Evolutionary conservation across 53 echinoderm and acorn worm genomes (phyloP), one percentile per base, ranked within the genome.

Genomic region (Echinarachnius parma): DNA sequence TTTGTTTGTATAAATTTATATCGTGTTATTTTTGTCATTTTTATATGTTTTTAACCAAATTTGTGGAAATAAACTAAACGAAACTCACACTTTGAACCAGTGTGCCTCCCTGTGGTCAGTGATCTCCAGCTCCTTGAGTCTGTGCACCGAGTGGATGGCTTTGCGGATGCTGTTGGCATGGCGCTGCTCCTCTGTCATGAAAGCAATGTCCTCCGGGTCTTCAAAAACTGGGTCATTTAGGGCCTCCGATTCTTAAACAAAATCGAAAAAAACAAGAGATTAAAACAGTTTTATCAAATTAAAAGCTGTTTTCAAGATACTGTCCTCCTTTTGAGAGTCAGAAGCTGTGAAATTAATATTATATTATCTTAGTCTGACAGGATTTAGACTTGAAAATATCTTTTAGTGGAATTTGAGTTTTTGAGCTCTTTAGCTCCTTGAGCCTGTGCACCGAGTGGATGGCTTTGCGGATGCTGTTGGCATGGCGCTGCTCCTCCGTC

Each of bases 181-280:
- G 8, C 76, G 80, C 19, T 96, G 81, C 48, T 96, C 87, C 20
- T 81, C 58, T 1, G 81, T 85, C 96, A 96, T 87, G 60, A 96
- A 96, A 5, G 96, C 77, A 2, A 85, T 59, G 42, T 87, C 85
- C 48, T 83, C 69, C 4, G 87, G 85, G 61, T 96, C 96, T 77
- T 80, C 83, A 57, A 87, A 84, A 18, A 80, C 91, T 13, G 79
- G 70, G 18, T 69, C 70, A 24, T 53, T 69, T 13, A 69, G 35
- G 70, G 35, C 70, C 34, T 53, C 35, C 2, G 52, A 50, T 14
- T 69, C 66, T 66, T 9, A 29, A 62, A 22, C 27, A 62, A 35
- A n/a, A n/a, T n/a, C n/a, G n/a, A n/a, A n/a, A n/a, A n/a, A n/a
- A n/a, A n/a, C n/a, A n/a, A n/a, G n/a, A n/a, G n/a, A n/a, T n/a